Percentiles rank a stretch among this genome's conserved stretches.
Conservation (phyloP, 2,888 invertebrate species). For the Temnothorax rugatulus region DNA sequence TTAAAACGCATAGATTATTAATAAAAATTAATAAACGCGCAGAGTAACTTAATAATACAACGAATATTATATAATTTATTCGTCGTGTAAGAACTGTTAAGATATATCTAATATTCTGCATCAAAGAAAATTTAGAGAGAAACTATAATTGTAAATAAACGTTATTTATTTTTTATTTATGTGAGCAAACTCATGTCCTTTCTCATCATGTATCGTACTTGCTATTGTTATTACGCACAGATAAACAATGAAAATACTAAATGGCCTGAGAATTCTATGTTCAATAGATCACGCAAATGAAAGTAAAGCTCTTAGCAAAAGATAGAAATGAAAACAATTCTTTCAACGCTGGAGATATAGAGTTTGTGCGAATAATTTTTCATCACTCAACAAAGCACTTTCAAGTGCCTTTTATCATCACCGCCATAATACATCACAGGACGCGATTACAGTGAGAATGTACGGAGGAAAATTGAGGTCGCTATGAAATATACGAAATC, state of each 20-base stretch:
- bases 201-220: background rate
- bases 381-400: background rate
- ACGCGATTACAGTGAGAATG: background rate
- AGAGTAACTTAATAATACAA: background rate
- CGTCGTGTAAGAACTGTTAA: background rate
- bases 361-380: slow-evolving; percentile 2
- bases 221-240: background rate
- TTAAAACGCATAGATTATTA: background rate
- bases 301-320: background rate
- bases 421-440: background rate
- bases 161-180: background rate
- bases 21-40: background rate
- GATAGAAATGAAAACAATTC: slow-evolving; percentile 7
- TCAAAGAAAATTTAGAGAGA: background rate
- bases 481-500: background rate
- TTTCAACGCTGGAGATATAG: background rate
- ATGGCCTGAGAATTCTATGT: background rate
- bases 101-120: background rate
- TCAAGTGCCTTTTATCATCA: slow-evolving; percentile 12
- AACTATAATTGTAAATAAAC: background rate
- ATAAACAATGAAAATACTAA: background rate
- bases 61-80: background rate
- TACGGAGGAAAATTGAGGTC: background rate
- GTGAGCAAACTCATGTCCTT: background rate
- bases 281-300: background rate